These are phyloP conservation scores for Drosophila funebris DNA, from an alignment of 1,140 invertebrate species.

Conservation along the genomic window DNA sequence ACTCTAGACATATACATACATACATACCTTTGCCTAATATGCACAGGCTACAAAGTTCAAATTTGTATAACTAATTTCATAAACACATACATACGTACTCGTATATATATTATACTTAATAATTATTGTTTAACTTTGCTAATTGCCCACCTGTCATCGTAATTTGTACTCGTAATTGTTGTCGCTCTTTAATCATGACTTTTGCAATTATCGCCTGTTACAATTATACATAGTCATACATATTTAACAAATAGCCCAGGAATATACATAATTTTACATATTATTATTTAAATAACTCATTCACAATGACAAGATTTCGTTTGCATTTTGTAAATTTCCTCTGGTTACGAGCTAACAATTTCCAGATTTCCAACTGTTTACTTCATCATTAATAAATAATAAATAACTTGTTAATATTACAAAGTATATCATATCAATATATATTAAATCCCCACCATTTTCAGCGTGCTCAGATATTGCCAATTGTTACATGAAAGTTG, in stretches of 20 bases:
- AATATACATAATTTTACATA: background rate
- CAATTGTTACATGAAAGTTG: conserved; percentile 82
- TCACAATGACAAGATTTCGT: background rate
- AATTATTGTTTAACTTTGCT: conserved; percentile 42
- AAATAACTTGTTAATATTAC: conserved; percentile 36
- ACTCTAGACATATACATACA: background rate
- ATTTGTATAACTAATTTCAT: conserved; percentile 60
- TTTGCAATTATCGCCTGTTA: conserved; percentile 11
- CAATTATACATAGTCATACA: conserved; percentile 11
- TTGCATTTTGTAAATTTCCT: conserved; percentile 22
- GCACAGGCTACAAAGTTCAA: conserved; percentile 74
- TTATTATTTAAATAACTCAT: conserved; percentile 18
- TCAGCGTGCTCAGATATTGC: conserved; percentile 69
- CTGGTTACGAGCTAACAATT: background rate
- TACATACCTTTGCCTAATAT: conserved; percentile 25
- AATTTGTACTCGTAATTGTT: conserved; percentile 22
- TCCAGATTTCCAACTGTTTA: conserved; percentile 19
- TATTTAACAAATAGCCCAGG: conserved; percentile 22
- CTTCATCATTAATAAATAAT: conserved; percentile 35
- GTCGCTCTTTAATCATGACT: conserved; percentile 43
- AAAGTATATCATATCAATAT: background rate
- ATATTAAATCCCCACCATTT: conserved; percentile 26
- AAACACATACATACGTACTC: background rate
- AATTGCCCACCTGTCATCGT: conserved; percentile 43
- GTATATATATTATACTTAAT: conserved; percentile 22